A percentile compares a stretch with the other conserved stretches of the same genome.
phyloP scores from a whole-genome alignment of 2,113 vertebrate genomes.

The Varanus salvator region DNA sequence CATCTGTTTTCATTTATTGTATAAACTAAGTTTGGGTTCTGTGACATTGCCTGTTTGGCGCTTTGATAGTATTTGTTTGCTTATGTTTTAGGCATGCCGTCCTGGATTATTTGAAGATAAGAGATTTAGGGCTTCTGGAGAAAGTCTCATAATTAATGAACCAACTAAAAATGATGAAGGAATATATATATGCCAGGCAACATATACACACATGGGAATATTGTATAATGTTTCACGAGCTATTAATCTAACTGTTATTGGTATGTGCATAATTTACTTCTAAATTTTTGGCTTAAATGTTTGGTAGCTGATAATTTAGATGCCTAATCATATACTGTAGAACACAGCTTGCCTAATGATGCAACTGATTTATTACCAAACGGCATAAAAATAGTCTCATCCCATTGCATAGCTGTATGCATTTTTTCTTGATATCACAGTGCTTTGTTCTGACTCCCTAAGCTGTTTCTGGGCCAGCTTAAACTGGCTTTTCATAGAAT shows the following conservation, averaged over 20 bases:
- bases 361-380: conserved; percentile 4
- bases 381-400: neutral
- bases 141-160: conserved; percentile 55
- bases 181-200: conserved; percentile 82
- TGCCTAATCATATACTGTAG: neutral
- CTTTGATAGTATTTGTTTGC: neutral
- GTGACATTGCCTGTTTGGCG: neutral
- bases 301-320: neutral
- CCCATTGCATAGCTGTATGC: too few species aligned
- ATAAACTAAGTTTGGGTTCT: neutral
- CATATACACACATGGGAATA: conserved; percentile 75
- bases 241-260: conserved; percentile 68
- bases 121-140: conserved; percentile 30
- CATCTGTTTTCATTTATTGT: neutral
- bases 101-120: conserved; percentile 61
- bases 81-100: conserved; percentile 77
- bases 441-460: neutral
- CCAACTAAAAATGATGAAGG: conserved; percentile 70
- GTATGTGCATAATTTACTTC: neutral
- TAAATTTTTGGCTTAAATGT: neutral
- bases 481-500: neutral
- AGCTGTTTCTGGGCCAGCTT: neutral
- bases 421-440: neutral
- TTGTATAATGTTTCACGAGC: conserved; percentile 77
- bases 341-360: neutral